Percentiles rank a stretch among this genome's conserved stretches.
Conservation (phyloP, 2,888 invertebrate species). For the Parnassius glacialis region DNA sequence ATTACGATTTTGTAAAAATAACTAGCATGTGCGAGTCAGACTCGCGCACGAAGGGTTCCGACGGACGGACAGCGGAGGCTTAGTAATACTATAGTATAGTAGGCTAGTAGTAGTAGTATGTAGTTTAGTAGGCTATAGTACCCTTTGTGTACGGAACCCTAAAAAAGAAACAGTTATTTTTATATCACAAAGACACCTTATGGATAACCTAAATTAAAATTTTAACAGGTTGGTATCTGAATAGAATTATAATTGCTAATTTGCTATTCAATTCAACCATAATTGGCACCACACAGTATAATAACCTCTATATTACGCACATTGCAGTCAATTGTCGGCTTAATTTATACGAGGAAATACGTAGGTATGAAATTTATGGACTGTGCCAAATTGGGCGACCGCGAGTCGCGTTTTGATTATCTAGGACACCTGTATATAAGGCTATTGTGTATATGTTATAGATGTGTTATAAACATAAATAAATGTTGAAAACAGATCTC, state of each 20-base stretch:
- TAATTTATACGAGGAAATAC: constrained; percentile 30
- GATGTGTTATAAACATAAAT: not conserved
- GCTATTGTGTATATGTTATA: not conserved
- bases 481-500: no score
- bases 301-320: constrained; percentile 26
- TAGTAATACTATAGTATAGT: no score
- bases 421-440: constrained; percentile 19
- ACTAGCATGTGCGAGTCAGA: no score
- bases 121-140: no score
- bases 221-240: not conserved
- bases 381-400: constrained; percentile 25
- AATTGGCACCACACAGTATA: constrained; percentile 16
- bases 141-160: no score
- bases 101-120: no score
- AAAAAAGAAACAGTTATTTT: no score
- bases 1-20: no score
- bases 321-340: constrained; percentile 26
- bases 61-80: no score
- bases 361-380: constrained; percentile 24
- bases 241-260: constrained; percentile 16
- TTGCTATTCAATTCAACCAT: constrained; percentile 17
- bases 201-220: not conserved
- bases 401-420: constrained; percentile 19
- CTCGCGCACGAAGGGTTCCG: no score
- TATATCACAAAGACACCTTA: no score